Conservation (phyloP, 2,113 vertebrate species). For the Actinemys pallida region DNA sequence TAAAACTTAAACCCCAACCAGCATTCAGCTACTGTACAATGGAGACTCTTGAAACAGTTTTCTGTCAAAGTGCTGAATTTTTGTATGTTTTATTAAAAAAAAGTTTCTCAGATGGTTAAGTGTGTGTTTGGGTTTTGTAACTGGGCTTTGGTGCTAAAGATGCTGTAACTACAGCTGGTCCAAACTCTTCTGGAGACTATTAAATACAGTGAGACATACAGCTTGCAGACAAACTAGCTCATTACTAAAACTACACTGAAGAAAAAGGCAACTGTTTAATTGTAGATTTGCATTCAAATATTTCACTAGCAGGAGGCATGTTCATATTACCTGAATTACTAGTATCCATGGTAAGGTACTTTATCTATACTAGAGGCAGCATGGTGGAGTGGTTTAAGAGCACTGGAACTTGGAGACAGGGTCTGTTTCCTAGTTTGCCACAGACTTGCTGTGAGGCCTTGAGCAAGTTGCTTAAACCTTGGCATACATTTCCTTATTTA, state of each 20-base stretch:
- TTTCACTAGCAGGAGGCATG: background rate
- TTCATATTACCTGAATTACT: background rate
- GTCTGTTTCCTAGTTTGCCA: background rate
- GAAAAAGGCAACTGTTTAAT: background rate
- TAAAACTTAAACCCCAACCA: background rate
- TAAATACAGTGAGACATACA: background rate
- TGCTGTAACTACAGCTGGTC: background rate
- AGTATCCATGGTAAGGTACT: background rate
- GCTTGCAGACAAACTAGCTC: background rate
- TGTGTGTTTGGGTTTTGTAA: background rate
- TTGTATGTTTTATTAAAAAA: constrained; percentile 58
- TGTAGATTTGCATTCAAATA: background rate
- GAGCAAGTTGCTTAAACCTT: background rate
- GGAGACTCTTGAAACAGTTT: background rate
- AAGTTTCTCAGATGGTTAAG: background rate
- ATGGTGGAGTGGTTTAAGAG: background rate
- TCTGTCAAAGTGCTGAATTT: constrained; percentile 26
- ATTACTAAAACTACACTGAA: background rate
- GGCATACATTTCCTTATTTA: background rate
- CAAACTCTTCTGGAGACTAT: background rate
- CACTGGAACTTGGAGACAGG: background rate
- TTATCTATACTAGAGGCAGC: background rate
- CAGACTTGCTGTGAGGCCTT: background rate
- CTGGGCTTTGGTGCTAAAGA: background rate
- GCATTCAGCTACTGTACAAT: background rate